Evolutionary conservation across 92 coral and sea anemone species (phyloP).

Genomic region (Phymanthus crucifer): DNA sequence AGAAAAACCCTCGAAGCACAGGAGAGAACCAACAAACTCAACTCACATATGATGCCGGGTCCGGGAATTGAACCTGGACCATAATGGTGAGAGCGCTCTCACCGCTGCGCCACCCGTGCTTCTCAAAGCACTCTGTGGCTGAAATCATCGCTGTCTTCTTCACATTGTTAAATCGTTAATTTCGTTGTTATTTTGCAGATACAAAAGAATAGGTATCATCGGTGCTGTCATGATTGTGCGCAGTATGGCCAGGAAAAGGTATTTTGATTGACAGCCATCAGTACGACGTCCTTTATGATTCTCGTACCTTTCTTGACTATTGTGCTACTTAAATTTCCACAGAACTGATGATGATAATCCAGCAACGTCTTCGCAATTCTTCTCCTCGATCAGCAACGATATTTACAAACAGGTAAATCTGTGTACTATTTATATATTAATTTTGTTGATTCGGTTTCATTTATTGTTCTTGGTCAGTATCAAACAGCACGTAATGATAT

Average conservation of each 20-base stretch:
- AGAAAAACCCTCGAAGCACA: no score
- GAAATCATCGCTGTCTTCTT: neutral
- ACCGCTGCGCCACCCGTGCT: no score
- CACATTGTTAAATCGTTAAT: neutral
- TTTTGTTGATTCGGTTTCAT: neutral
- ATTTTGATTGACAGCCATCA: neutral
- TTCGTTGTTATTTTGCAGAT: conserved; percentile 42
- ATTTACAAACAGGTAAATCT: conserved; percentile 68
- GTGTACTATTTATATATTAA: neutral
- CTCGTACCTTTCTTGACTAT: neutral
- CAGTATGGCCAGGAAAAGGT: conserved; percentile 90
- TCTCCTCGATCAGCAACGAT: conserved; percentile 59
- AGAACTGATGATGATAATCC: conserved; percentile 53
- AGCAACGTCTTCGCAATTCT: conserved; percentile 61
- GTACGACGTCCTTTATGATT: no score
- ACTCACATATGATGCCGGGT: no score
- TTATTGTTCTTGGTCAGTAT: neutral
- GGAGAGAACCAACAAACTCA: no score
- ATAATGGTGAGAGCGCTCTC: no score
- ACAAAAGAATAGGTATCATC: conserved; percentile 93
- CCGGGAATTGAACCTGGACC: no score
- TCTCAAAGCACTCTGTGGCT: neutral
- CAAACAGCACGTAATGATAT: no score
- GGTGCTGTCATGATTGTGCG: conserved; percentile 97
- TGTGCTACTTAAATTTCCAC: neutral